These are phyloP conservation scores for Crypturellus tataupa DNA, from an alignment of 2,797 vertebrate species.

Conservation along the genomic window DNA sequence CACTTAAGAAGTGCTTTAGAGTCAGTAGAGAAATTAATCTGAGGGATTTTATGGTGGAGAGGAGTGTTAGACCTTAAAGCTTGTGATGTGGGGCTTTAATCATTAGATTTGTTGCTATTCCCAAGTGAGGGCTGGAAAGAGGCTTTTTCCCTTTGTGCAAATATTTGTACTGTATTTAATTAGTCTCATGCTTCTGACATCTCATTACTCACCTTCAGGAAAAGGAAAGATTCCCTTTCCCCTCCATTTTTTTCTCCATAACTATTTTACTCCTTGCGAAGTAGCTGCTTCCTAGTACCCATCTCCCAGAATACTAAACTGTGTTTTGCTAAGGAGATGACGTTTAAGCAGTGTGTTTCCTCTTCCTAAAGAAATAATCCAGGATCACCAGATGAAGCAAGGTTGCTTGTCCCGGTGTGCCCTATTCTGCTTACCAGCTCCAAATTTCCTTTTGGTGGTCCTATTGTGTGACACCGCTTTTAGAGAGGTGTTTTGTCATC, in stretches of 20 bases:
- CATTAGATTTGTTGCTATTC: neutral
- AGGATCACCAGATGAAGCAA: neutral
- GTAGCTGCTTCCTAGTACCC: neutral
- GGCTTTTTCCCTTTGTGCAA: neutral
- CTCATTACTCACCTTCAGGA: neutral
- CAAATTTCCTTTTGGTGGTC: neutral
- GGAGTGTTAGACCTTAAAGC: neutral
- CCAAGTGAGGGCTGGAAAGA: neutral
- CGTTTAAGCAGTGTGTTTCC: neutral
- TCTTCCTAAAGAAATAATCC: neutral
- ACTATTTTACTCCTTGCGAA: neutral
- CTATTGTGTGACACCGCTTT: neutral
- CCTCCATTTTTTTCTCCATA: neutral
- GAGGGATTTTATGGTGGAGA: neutral
- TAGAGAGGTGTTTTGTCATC: neutral
- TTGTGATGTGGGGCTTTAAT: neutral
- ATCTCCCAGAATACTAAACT: neutral
- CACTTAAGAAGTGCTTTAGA: neutral
- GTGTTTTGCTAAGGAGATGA: neutral
- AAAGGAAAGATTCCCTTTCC: neutral
- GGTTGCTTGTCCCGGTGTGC: neutral
- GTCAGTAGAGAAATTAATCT: neutral
- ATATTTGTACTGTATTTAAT: neutral
- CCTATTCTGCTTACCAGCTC: neutral
- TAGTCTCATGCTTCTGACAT: neutral